Evolutionary conservation across 1,140 invertebrate species (phyloP).

Genomic region (Magallana angulata): DNA sequence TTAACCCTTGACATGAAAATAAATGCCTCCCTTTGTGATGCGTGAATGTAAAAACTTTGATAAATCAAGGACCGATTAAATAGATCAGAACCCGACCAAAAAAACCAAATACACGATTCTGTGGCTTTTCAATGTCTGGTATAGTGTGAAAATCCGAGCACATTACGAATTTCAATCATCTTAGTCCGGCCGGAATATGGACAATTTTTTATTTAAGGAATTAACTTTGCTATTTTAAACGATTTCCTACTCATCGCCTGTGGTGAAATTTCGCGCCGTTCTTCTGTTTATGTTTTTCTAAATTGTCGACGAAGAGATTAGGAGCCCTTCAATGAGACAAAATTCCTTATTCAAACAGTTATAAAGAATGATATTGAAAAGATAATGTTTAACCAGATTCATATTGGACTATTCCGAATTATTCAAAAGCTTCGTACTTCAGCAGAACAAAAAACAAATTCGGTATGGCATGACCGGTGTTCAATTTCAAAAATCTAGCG

Average conservation of each 20-base stretch:
- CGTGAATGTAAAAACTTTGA: neutral
- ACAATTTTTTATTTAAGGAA: slow-evolving; percentile 41
- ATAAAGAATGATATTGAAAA: slow-evolving; percentile 42
- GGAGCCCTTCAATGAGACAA: slow-evolving; percentile 1
- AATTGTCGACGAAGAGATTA: slow-evolving; percentile 42
- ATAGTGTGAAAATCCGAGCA: slow-evolving; percentile 28
- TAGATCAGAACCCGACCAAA: neutral
- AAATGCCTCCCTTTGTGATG: neutral
- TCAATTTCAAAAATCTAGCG: slow-evolving; percentile 31
- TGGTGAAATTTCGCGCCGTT: slow-evolving; percentile 37
- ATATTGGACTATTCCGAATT: slow-evolving; percentile 9
- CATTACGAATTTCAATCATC: slow-evolving; percentile 3
- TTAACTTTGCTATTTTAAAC: slow-evolving; percentile 42
- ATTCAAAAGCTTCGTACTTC: neutral
- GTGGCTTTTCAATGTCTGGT: neutral
- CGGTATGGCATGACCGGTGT: neutral
- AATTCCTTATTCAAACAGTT: slow-evolving; percentile 43
- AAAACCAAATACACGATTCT: neutral
- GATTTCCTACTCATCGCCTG: slow-evolving; percentile 27
- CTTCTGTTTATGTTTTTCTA: slow-evolving; percentile 41
- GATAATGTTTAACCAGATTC: slow-evolving; percentile 40
- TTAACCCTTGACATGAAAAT: neutral
- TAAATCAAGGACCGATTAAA: neutral
- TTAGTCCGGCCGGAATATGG: neutral
- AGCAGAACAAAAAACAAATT: slow-evolving; percentile 25